Base-by-base conservation (phyloP, 2,113 vertebrate genomes). In the Thinocorus orbignyianus region DNA sequence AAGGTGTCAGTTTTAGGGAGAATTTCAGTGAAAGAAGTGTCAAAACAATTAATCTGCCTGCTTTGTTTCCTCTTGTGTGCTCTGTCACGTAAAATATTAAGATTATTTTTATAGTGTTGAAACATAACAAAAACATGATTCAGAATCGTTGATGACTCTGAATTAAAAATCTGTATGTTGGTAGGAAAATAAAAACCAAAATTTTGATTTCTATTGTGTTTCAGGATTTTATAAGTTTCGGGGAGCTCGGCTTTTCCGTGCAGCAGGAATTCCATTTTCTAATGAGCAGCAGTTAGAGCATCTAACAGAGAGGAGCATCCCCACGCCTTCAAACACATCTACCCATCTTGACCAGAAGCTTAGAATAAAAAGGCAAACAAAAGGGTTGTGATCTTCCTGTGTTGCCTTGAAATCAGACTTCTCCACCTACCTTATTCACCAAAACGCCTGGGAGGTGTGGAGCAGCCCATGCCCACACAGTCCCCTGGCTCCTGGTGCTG, bases 41-140 rank as follows among this genome's bases (percentile, higher is more conserved):
- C 88, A 95, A 91, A 95, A 94, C 65, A 95, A 91, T 49, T 79
- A 3, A n/a, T 72, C 78, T 87, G 51, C 51, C 69, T 83, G 58
- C 46, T 95, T 68, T 90, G 93, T 90, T 95, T 93, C 78, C 49
- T 76, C 65, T 51, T 31, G 52, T 74, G 78, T 72, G 66, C 46
- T 92, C 87, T 82, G 41, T 42, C 86, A 55, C 35, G 35, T 68
- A 81, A 89, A 89, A 89, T 44, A 81, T 37, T 77, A 65, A 48
- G 10, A 73, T 81, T 62, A 54, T 88, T 92, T 93, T 89, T 52
- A 42, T 57, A n/a, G 39, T 55, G 52, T 52, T 84, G 83, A 87
- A 89, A 48, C 42, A 13, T 39, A 89, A 89, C 86, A 93, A 71
- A 89, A 84, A 15, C 42, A 25, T 84, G 52, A 89, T 74, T 91